These are phyloP conservation scores for Leptinotarsa texana DNA, from an alignment of 1,140 invertebrate genomes.

Conservation along the genomic window DNA sequence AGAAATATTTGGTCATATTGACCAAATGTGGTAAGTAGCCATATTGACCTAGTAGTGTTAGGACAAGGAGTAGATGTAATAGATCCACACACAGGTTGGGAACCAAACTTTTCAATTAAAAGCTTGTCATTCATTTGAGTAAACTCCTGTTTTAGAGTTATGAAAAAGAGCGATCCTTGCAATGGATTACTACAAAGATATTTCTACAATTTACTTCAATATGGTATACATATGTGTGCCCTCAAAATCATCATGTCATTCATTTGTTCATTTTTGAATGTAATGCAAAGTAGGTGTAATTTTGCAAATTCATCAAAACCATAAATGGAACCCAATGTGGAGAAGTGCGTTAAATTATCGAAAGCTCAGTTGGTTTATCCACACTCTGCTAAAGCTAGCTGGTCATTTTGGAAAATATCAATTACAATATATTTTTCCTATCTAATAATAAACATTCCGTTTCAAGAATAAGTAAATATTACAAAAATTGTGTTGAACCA, in stretches of 20 bases:
- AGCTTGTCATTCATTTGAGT: too few species aligned
- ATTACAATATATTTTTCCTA: conserved; percentile 31
- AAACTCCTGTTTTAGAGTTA: too few species aligned
- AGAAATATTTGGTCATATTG: not conserved
- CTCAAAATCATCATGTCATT: not conserved
- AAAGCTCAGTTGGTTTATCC: conserved; percentile 26
- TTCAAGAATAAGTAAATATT: not conserved
- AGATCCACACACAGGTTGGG: too few species aligned
- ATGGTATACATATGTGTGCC: not conserved
- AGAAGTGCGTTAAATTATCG: conserved; percentile 11
- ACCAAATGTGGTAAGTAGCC: conserved; percentile 8
- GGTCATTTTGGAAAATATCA: conserved; percentile 42
- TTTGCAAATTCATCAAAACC: conserved; percentile 15
- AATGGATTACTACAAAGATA: not conserved
- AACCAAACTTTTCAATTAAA: too few species aligned
- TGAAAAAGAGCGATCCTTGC: too few species aligned
- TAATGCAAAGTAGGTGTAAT: not conserved
- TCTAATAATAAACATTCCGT: conserved; percentile 13
- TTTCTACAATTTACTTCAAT: not conserved
- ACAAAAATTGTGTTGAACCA: not conserved
- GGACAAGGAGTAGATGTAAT: too few species aligned
- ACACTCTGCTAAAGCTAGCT: conserved; percentile 49
- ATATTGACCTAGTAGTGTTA: not conserved
- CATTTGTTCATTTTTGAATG: not conserved
- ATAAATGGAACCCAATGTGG: not conserved